phyloP scores from a whole-genome alignment of 1,140 invertebrate genomes.

The Mercenaria mercenaria region DNA sequence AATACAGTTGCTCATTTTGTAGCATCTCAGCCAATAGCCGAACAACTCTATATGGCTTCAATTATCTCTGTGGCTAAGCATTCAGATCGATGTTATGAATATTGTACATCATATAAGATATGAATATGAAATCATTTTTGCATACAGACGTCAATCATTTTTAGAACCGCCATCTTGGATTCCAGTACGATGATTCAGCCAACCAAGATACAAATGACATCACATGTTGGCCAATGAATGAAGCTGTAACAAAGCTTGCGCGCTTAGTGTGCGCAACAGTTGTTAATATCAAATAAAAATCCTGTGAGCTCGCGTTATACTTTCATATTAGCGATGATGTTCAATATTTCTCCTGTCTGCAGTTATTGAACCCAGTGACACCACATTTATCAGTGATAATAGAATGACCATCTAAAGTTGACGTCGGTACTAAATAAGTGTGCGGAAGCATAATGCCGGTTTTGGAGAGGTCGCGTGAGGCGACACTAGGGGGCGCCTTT shows the following conservation, averaged over 20 bases:
- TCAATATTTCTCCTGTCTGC: constrained; percentile 48
- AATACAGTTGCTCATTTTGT: constrained; percentile 8
- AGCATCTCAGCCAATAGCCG: not conserved
- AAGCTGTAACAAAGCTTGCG: constrained; percentile 1
- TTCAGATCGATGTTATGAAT: constrained; percentile 26
- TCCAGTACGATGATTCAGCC: constrained; percentile 23
- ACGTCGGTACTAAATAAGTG: constrained; percentile 47
- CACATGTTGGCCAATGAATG: constrained; percentile 6
- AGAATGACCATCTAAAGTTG: constrained; percentile 56
- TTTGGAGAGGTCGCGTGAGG: constrained; percentile 36
- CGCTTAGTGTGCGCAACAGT: not conserved
- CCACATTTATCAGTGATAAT: constrained; percentile 59
- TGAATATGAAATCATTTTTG: constrained; percentile 58
- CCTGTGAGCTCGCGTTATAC: constrained; percentile 25
- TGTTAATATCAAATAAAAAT: not conserved
- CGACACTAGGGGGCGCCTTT: constrained; percentile 35
- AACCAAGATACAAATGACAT: constrained; percentile 24
- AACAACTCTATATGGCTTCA: not conserved
- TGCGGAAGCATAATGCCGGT: constrained; percentile 48
- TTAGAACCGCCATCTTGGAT: constrained; percentile 3
- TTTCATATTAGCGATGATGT: constrained; percentile 52
- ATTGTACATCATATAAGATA: constrained; percentile 60
- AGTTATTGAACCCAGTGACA: constrained; percentile 52
- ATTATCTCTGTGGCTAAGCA: not conserved
- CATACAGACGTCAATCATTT: constrained; percentile 36